These are phyloP conservation scores for Leptoteleia sp. DNA, from an alignment of 1,140 invertebrate genomes.

Conservation along the genomic window DNA sequence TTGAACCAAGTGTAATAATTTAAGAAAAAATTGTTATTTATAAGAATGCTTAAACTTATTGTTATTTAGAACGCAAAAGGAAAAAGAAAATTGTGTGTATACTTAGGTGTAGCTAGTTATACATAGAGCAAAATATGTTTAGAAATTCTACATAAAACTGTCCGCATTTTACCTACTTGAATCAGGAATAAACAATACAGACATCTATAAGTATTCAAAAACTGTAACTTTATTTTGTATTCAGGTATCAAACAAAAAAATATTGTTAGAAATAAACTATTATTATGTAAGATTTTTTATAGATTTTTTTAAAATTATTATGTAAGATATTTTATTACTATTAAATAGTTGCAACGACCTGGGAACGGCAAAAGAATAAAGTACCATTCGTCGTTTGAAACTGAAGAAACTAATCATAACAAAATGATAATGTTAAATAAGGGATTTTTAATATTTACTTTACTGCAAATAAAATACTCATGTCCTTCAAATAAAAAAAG, in stretches of 20 bases:
- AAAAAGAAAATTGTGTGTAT: constrained; percentile 15
- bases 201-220: constrained; percentile 70
- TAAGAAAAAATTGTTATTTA: constrained; percentile 65
- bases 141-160: no score
- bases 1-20: constrained; percentile 14
- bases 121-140: constrained; percentile 44
- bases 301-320: constrained; percentile 12
- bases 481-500: constrained; percentile 19
- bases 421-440: constrained; percentile 53
- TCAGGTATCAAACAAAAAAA: no score
- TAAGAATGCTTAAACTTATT: constrained; percentile 64
- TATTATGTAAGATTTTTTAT: no score
- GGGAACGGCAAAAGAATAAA: constrained; percentile 80
- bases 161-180: no score
- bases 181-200: no score
- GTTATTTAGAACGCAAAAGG: constrained; percentile 3
- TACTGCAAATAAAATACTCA: constrained; percentile 28
- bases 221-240: no score
- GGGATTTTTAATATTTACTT: constrained; percentile 25
- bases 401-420: constrained; percentile 62
- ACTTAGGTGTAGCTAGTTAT: constrained; percentile 57
- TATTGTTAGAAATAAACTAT: no score
- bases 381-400: constrained; percentile 78
- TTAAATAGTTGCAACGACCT: constrained; percentile 41
- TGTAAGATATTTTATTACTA: constrained; percentile 10